phyloP scores from a whole-genome alignment of 2,797 vertebrate genomes.

The Schizopygopsis pylzovi region DNA sequence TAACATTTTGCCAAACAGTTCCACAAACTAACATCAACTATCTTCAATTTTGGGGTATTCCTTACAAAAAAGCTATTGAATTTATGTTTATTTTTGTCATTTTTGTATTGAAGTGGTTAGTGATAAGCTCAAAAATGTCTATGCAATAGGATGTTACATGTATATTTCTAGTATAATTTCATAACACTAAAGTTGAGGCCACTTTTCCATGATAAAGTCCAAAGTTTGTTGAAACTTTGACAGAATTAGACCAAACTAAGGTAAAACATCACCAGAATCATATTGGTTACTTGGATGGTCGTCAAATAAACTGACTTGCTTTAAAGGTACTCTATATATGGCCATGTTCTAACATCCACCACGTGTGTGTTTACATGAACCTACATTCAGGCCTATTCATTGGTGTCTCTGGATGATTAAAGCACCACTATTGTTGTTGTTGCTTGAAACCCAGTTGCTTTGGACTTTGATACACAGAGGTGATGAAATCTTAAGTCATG shows the following conservation, averaged over 20 bases:
- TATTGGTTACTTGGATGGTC: background rate
- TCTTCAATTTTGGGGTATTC: too few species aligned
- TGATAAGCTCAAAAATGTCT: background rate
- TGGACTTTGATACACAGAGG: constrained; percentile 29
- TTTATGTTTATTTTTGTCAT: background rate
- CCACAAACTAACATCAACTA: too few species aligned
- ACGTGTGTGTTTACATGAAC: background rate
- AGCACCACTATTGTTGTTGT: background rate
- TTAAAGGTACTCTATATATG: background rate
- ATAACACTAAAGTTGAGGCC: background rate
- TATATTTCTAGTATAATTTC: too few species aligned
- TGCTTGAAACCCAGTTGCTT: background rate
- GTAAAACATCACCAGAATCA: background rate
- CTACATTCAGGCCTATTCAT: background rate
- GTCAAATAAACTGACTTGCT: background rate
- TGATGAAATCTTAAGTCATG: background rate
- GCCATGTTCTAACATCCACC: background rate
- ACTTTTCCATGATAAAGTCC: background rate
- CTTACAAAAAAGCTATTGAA: too few species aligned
- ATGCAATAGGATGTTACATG: too few species aligned
- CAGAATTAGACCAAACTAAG: background rate
- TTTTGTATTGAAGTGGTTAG: background rate
- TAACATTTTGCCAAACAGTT: too few species aligned
- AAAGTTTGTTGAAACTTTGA: background rate
- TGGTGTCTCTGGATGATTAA: background rate